Conservation (phyloP, 2,113 vertebrate species). For the Hepsetus odoe region DNA sequence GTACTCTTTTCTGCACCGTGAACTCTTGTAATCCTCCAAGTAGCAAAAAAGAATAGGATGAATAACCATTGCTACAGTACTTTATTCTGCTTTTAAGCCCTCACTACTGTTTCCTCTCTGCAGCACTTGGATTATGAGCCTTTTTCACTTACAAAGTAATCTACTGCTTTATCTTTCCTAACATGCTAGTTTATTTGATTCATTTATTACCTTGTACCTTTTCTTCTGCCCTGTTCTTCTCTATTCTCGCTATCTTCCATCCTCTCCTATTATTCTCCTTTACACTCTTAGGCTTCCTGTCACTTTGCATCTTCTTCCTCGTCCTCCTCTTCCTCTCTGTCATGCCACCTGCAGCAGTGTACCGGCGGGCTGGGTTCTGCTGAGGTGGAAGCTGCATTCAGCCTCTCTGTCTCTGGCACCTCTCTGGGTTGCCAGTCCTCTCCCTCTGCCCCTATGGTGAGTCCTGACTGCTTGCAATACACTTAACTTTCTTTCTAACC, state of each 20-base stretch:
- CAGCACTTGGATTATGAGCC: background rate
- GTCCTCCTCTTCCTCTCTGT: conserved; percentile 82
- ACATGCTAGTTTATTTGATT: conserved; percentile 1
- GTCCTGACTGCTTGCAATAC: conserved; percentile 57
- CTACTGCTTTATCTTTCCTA: background rate
- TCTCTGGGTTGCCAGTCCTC: conserved; percentile 87
- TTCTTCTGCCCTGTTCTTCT: background rate
- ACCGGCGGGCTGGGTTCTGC: conserved; percentile 71
- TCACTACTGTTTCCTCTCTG: conserved; percentile 73
- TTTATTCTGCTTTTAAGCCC: conserved; percentile 72
- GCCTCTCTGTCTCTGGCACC: conserved; percentile 88
- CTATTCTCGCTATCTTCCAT: background rate
- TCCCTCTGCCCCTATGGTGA: conserved; percentile 85
- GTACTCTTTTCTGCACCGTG: background rate
- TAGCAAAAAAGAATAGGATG: conserved; percentile 57
- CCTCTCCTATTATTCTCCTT: conserved; percentile 1
- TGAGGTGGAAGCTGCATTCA: conserved; percentile 81
- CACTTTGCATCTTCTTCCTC: conserved; percentile 86
- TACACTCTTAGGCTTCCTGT: conserved; percentile 74
- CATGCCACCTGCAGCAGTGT: conserved; percentile 78
- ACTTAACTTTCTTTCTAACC: conserved; percentile 11
- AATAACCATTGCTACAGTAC: conserved; percentile 73
- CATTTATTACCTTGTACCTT: background rate
- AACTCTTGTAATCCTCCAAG: conserved; percentile 63
- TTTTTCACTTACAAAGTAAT: background rate